Percentiles rank a stretch among this genome's conserved stretches.
phyloP scores from a whole-genome alignment of 2,888 invertebrate species.

The Lasioglossum calceatum region DNA sequence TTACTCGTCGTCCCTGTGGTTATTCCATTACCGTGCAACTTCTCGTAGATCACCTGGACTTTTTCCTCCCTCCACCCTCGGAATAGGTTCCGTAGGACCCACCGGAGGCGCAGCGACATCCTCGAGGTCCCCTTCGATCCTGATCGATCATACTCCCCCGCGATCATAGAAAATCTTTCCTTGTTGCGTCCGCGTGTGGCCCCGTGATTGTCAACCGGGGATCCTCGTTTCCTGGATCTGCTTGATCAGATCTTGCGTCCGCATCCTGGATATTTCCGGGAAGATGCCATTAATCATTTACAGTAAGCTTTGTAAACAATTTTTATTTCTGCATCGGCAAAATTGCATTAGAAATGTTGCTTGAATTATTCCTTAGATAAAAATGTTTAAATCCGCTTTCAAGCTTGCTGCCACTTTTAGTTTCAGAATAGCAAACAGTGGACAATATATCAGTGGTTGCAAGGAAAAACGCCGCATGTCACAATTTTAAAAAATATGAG shows the following conservation, averaged over 20 bases:
- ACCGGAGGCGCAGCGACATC: slow-evolving; percentile 14
- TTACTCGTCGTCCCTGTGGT: slow-evolving; percentile 83
- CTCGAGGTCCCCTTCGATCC: background rate
- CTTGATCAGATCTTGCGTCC: background rate
- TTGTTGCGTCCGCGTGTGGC: background rate
- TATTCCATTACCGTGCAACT: slow-evolving; percentile 82
- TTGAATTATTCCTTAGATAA: background rate
- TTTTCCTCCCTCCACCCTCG: background rate
- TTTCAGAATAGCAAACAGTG: background rate
- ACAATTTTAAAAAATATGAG: no score
- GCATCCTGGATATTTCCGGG: background rate
- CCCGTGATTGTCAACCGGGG: background rate
- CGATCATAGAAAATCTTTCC: background rate
- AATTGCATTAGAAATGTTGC: background rate
- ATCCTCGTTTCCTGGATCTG: background rate
- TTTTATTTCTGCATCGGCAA: no score
- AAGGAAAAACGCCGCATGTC: no score
- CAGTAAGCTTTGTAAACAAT: no score
- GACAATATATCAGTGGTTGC: background rate
- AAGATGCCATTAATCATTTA: background rate
- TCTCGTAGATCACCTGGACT: slow-evolving; percentile 75
- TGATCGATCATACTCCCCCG: background rate
- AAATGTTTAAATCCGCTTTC: no score
- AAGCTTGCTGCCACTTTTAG: no score
- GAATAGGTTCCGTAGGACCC: background rate